A percentile compares a stretch with the other conserved stretches of the same genome.
Evolutionary conservation across 2,113 vertebrate genomes (phyloP).

Genomic region (Catharus minimus): DNA sequence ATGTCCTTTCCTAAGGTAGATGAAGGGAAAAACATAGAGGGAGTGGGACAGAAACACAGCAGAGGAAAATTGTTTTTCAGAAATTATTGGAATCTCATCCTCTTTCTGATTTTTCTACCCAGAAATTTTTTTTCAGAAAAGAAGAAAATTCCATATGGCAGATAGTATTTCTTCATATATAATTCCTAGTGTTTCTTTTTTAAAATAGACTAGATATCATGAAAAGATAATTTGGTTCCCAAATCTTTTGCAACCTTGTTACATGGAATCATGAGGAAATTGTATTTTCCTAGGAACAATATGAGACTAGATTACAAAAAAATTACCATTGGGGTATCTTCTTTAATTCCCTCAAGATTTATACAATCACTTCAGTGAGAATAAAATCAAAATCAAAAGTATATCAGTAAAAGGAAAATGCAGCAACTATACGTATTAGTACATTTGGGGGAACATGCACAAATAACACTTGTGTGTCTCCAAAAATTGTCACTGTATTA

Average conservation of each 20-base stretch:
- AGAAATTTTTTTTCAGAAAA: background rate
- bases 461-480: background rate
- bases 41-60: background rate
- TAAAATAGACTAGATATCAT: background rate
- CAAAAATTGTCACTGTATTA: background rate
- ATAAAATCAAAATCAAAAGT: conserved; percentile 29
- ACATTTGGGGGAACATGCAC: conserved; percentile 4
- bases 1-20: background rate
- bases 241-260: background rate
- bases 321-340: background rate
- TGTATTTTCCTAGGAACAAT: background rate
- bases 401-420: background rate
- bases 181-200: background rate
- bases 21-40: background rate
- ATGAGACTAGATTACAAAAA: conserved; percentile 34
- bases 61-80: background rate
- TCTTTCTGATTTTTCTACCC: background rate
- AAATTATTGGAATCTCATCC: background rate
- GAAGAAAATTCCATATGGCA: background rate
- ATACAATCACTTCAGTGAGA: conserved; percentile 19
- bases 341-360: conserved; percentile 43
- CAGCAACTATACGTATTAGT: background rate
- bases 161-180: background rate
- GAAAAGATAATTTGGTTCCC: background rate
- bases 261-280: background rate